Base-by-base conservation (phyloP, 2,888 invertebrate species). In the Ceratothoa steindachneri region DNA sequence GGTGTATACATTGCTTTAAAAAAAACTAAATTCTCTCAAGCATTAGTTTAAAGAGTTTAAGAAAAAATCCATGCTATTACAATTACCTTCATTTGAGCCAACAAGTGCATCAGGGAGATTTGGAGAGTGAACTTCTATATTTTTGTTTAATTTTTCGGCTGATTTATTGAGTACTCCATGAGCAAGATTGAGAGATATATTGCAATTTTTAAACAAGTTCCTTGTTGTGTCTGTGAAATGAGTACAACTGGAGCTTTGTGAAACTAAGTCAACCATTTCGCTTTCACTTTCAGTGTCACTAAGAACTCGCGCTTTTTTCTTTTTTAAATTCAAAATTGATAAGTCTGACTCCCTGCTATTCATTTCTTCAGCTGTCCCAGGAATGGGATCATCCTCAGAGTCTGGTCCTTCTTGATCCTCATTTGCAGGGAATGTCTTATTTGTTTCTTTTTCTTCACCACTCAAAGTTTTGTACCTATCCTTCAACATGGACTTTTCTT, bases 331-430 rank as follows among this genome's bases (percentile, higher is more conserved):
- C n/a, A n/a, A n/a, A n/a, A n/a, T n/a, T 41, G 30, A 51, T 31
- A 74, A 19, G 24, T 77, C 77, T n/a, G 41, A 28, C 7, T 69
- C 67, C 15, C 74, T 69, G 53, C 73, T 77, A 22, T 72, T 41
- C 52, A 77, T 24, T 5, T 71, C 77, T n/a, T 77, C 77, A 1
- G 66, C 72, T 19, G 77, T 77, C 22, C 71, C 65, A 9, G 77
- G 74, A 29, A 77, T 74, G 5, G 51, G 53, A 27, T 77, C 77
- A 30, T 67, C 72, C 9, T 77, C 77, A 7, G 70, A 69, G n/a
- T 27, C 69, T 0, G 51, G 29, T 28, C 29, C 41, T 19, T 12
- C 15, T 7, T 27, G 2, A 2, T 7, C 27, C 1, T 28, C 52
- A 22, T 4, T n/a, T 9, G 12, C 31, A 30, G 19, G 19, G 19